Percentiles rank a stretch among this genome's conserved stretches.
phyloP scores from a whole-genome alignment of 2,797 vertebrate genomes.

The Gadopsis bispinosus region DNA sequence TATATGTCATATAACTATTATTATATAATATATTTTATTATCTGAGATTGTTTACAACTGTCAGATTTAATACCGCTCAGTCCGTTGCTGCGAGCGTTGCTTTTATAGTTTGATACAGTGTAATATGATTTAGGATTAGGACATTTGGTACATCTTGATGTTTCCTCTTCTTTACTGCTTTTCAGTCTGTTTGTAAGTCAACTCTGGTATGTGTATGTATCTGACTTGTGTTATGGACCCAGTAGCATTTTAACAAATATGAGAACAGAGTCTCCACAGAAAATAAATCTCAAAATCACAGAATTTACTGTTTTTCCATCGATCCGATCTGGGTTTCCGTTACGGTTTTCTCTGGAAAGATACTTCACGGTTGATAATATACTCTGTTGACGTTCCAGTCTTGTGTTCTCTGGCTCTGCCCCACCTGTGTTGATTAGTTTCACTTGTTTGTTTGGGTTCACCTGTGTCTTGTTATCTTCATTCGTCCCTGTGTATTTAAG shows the following conservation, averaged over 20 bases:
- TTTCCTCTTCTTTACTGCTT: too few species aligned
- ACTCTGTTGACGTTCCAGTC: too few species aligned
- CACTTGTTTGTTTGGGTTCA: too few species aligned
- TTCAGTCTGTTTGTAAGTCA: not conserved
- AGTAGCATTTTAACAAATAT: conserved; percentile 56
- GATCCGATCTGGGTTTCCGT: conserved; percentile 66
- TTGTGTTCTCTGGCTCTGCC: too few species aligned
- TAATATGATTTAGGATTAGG: conserved; percentile 1
- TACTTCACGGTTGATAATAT: conserved; percentile 64
- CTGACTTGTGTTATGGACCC: conserved; percentile 12
- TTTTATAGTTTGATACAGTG: not conserved
- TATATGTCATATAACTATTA: too few species aligned
- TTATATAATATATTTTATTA: too few species aligned
- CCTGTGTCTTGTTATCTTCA: too few species aligned
- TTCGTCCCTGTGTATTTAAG: too few species aligned
- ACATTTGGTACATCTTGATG: not conserved
- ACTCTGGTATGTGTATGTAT: conserved; percentile 12
- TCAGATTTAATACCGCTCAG: too few species aligned
- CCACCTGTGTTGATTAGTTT: too few species aligned
- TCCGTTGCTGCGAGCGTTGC: too few species aligned
- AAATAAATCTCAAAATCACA: conserved; percentile 47
- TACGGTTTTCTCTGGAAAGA: conserved; percentile 77
- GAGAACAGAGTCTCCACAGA: conserved; percentile 26
- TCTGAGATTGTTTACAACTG: too few species aligned
- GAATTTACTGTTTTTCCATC: conserved; percentile 48